These are phyloP conservation scores for Lasioglossum baleicum DNA, from an alignment of 1,140 invertebrate genomes.

Conservation along the genomic window DNA sequence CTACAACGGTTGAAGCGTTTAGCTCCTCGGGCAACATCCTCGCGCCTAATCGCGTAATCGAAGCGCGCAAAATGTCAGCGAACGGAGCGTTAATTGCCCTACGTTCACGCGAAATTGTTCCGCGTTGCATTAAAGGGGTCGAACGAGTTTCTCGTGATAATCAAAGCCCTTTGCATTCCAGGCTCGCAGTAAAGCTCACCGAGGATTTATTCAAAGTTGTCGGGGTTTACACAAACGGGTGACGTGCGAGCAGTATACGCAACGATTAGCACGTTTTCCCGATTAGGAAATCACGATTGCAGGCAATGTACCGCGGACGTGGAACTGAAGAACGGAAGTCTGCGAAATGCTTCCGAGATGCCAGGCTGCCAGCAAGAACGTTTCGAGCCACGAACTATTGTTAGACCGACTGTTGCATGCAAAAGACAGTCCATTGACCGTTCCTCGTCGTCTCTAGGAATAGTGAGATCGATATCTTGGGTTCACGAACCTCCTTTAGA, in stretches of 20 bases:
- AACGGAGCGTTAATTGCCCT: too few species aligned
- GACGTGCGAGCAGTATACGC: neutral
- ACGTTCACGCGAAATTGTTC: too few species aligned
- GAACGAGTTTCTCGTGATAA: too few species aligned
- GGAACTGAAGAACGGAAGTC: too few species aligned
- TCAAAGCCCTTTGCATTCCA: neutral
- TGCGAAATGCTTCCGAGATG: too few species aligned
- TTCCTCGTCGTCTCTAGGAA: slow-evolving; percentile 46
- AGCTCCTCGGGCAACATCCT: too few species aligned
- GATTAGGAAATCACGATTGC: neutral
- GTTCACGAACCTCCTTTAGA: slow-evolving; percentile 46
- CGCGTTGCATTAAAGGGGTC: too few species aligned
- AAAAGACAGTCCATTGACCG: slow-evolving; percentile 54
- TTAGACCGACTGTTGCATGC: slow-evolving; percentile 7
- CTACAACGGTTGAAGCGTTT: too few species aligned
- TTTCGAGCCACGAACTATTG: slow-evolving; percentile 8
- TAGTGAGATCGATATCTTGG: slow-evolving; percentile 55
- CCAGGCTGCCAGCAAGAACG: neutral
- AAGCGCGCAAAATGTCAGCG: too few species aligned
- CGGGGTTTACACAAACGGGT: neutral
- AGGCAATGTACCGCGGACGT: too few species aligned
- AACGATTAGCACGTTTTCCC: neutral
- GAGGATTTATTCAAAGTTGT: neutral
- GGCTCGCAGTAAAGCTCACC: too few species aligned
- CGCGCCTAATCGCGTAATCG: too few species aligned